phyloP scores from a whole-genome alignment of 2,113 vertebrate genomes.

The Sprattus sprattus region DNA sequence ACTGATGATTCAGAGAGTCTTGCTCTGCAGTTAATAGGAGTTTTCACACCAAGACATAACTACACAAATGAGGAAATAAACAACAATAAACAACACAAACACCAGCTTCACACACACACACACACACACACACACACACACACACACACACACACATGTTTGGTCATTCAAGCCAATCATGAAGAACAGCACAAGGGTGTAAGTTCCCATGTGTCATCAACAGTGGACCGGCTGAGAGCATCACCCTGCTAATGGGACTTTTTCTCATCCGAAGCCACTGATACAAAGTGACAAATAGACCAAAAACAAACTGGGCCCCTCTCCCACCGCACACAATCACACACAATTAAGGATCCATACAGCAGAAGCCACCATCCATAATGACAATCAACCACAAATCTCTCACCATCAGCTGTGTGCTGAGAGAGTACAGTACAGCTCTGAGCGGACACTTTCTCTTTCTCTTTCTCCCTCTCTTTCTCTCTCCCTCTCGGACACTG shows the following conservation, averaged over 20 bases:
- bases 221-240: not conserved
- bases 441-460: no score
- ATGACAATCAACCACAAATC: not conserved
- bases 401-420: not conserved
- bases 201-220: not conserved
- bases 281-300: not conserved
- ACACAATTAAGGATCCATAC: not conserved
- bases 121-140: slow-evolving; percentile 17
- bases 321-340: not conserved
- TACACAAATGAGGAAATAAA: not conserved
- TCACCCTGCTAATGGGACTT: not conserved
- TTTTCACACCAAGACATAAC: no score
- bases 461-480: not conserved
- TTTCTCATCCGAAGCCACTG: not conserved
- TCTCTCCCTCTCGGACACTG: not conserved
- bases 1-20: not conserved
- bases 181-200: no score
- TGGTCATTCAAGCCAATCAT: no score
- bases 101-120: not conserved
- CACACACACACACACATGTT: slow-evolving; percentile 20
- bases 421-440: not conserved
- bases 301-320: not conserved
- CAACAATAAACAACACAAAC: not conserved
- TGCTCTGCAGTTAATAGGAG: not conserved
- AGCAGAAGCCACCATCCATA: not conserved